These are phyloP conservation scores for Zosterops lateralis DNA, from an alignment of 2,113 vertebrate species.

Conservation along the genomic window DNA sequence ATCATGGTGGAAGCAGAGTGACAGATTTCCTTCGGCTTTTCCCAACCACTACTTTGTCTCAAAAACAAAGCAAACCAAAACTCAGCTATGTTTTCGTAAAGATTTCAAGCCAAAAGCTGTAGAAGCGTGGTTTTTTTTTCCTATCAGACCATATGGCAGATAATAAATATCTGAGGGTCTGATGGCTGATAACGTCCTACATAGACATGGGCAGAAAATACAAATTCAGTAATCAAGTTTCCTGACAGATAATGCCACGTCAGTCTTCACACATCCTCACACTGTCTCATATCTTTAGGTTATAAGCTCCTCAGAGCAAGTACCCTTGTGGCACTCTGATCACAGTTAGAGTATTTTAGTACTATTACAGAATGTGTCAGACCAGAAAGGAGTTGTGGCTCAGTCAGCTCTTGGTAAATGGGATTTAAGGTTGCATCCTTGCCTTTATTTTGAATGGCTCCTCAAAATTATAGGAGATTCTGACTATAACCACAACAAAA, in stretches of 20 bases:
- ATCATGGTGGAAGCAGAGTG: background rate
- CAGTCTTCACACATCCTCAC: background rate
- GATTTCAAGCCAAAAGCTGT: background rate
- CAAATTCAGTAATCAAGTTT: background rate
- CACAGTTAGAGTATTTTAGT: background rate
- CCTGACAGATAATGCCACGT: background rate
- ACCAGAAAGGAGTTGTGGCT: background rate
- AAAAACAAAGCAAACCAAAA: background rate
- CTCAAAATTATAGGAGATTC: background rate
- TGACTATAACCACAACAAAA: background rate
- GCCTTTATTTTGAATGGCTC: background rate
- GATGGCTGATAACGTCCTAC: background rate
- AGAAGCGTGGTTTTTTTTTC: background rate
- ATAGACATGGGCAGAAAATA: constrained; percentile 1
- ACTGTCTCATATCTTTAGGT: background rate
- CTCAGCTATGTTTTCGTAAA: background rate
- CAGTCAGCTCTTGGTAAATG: background rate
- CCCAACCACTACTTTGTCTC: background rate
- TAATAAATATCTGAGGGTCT: background rate
- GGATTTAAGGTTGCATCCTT: background rate
- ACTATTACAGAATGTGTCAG: background rate
- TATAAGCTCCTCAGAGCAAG: background rate
- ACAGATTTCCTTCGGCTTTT: background rate
- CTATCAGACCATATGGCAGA: background rate
- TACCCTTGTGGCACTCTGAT: background rate